Base-by-base conservation (phyloP, 2,113 vertebrate species). In the Pycnonotus jocosus region DNA sequence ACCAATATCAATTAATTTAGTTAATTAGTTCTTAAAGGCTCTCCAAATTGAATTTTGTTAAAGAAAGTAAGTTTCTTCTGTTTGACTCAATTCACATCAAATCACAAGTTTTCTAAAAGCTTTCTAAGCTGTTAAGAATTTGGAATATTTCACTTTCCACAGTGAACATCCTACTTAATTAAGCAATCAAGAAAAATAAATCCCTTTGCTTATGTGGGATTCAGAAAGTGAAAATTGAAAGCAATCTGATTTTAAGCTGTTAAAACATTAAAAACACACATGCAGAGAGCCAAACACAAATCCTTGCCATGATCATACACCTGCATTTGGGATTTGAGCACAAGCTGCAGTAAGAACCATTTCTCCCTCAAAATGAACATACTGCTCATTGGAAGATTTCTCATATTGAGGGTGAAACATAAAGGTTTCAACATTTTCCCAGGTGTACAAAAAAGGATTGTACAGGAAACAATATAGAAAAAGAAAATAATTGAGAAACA, bases 141-240 rank as follows among this genome's bases (percentile, higher is more conserved):
- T 50, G 42, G 64, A 76, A 88, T 77, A 83, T 86, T 93, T 60
- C 9, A 18, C 35, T 81, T 84, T 88, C 57, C 30, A 33, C 56
- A 65, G 76, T 47, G 58, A 94, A 84, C 35, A 81, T 82, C 74
- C 81, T 73, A 71, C 81, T 96, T 97, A 95, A 96, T 97, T 92
- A 95, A 96, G 51, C 50, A 92, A 95, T 96, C 86, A 94, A 92
- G 93, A 85, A 86, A 96, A 95, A 96, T 57, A 95, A 91, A 96
- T 91, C 72, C 80, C 77, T 91, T 96, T 91, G 70, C 82, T 94
- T 86, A 90, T 86, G 78, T 68, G 68, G 73, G 80, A 79, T 97
- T 96, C 82, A 51, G 86, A 88, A 92, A 80, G 44, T 23, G 22
- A 93, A 91, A 90, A 88, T 22, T 57, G 83, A 88, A 89, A 86